These are phyloP conservation scores for Paratrypauchen microcephalus DNA, from an alignment of 2,797 vertebrate genomes.

Conservation along the genomic window DNA sequence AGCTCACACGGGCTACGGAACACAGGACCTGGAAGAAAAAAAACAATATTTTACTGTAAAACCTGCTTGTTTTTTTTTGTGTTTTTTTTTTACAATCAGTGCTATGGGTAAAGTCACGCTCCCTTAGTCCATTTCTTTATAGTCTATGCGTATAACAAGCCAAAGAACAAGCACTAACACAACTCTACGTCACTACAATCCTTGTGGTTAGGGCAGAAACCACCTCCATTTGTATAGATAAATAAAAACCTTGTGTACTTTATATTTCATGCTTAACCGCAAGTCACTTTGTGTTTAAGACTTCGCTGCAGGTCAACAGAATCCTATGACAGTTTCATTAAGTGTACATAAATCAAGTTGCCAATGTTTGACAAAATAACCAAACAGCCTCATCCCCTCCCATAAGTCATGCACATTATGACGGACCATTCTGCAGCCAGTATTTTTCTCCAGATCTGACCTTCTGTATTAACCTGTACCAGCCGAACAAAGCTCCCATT, in stretches of 20 bases:
- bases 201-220: not conserved
- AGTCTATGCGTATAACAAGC: not conserved
- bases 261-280: not conserved
- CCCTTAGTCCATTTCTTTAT: too few relatives aligned
- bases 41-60: not conserved
- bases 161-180: not conserved
- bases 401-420: conserved; percentile 14
- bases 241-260: not conserved
- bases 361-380: conserved; percentile 20
- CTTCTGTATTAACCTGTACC: conserved; percentile 36
- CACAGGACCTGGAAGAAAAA: conserved; percentile 77
- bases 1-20: conserved; percentile 82
- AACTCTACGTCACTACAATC: too few relatives aligned
- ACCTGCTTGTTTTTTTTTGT: not conserved
- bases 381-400: conserved; percentile 43
- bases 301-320: not conserved
- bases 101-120: too few relatives aligned
- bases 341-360: conserved; percentile 1
- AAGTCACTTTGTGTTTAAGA: not conserved
- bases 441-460: conserved; percentile 32
- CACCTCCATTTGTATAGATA: not conserved
- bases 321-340: not conserved
- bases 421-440: conserved; percentile 9
- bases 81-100: not conserved
- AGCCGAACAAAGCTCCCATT: conserved; percentile 44